Evolutionary conservation across 1,140 invertebrate species (phyloP).

Genomic region (Chrysomallon squamiferum): DNA sequence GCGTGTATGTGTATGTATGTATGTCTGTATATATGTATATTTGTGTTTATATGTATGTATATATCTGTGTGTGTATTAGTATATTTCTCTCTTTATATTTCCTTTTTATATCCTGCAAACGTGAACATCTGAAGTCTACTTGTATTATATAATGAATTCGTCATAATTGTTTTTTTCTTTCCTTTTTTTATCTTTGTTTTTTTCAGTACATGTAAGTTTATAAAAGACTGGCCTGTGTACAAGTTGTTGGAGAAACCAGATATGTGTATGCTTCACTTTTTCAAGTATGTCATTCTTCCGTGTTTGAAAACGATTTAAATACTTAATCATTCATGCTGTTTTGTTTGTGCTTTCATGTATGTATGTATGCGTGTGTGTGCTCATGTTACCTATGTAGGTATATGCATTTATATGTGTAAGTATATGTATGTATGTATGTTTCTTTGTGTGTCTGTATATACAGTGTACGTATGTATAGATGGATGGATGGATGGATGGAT

Average conservation of each 20-base stretch:
- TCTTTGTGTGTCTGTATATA: background rate
- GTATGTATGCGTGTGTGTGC: background rate
- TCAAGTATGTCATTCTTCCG: conserved; percentile 47
- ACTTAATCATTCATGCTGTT: background rate
- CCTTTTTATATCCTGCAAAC: background rate
- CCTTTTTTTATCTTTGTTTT: no score
- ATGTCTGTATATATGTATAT: background rate
- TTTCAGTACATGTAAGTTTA: conserved; percentile 54
- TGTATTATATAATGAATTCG: no score
- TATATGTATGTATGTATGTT: background rate
- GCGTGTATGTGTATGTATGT: background rate
- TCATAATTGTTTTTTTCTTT: no score
- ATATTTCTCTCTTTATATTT: background rate
- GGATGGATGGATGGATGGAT: no score
- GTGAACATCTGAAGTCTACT: no score
- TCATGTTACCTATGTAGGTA: background rate
- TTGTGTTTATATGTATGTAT: background rate
- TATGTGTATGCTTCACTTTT: conserved; percentile 57
- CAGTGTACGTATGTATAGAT: background rate
- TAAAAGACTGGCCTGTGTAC: conserved; percentile 58
- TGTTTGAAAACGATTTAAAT: background rate
- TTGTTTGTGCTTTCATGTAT: background rate
- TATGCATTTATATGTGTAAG: background rate
- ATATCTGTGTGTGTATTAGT: background rate
- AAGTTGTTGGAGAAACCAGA: conserved; percentile 54